These are phyloP conservation scores for Cettia cetti DNA, from an alignment of 2,113 vertebrate species.

Conservation along the genomic window DNA sequence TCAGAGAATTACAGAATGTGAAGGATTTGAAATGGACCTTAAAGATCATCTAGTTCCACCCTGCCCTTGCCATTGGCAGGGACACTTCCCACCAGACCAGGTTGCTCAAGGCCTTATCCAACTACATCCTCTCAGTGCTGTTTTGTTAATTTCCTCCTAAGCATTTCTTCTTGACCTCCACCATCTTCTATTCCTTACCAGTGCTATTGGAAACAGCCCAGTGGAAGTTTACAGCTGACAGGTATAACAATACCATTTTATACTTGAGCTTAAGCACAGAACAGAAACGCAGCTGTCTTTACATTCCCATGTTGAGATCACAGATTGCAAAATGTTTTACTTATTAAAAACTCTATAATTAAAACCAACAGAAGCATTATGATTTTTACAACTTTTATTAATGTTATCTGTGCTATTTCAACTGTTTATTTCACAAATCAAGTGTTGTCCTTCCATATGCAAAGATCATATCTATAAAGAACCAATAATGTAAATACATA, in stretches of 20 bases:
- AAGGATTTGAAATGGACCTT: neutral
- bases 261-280: neutral
- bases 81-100: neutral
- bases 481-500: neutral
- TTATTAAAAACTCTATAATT: neutral
- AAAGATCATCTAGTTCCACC: neutral
- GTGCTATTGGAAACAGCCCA: neutral
- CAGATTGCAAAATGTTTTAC: neutral
- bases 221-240: neutral
- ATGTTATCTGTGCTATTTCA: neutral
- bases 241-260: neutral
- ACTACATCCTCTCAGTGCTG: neutral
- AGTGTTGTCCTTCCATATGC: neutral
- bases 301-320: neutral
- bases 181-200: neutral
- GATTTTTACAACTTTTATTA: neutral
- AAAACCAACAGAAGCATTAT: neutral
- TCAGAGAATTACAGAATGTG: neutral
- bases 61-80: neutral
- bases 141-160: neutral
- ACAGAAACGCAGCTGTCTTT: neutral
- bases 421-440: neutral
- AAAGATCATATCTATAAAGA: neutral
- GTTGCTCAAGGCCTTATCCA: neutral
- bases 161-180: neutral